Evolutionary conservation across 1,140 invertebrate species (phyloP).

Genomic region (Ganaspis sp.): DNA sequence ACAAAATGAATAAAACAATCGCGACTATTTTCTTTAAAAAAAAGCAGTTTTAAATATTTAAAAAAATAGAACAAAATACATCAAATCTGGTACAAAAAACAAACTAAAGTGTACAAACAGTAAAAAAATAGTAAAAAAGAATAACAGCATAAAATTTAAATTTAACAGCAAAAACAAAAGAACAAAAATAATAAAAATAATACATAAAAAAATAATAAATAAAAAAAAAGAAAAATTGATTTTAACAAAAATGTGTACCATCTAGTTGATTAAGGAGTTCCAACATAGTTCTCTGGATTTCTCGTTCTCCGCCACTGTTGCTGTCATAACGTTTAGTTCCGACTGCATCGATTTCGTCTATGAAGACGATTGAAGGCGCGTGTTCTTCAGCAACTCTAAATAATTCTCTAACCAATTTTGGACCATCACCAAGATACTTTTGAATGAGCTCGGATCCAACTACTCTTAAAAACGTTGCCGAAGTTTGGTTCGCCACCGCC

Average conservation of each 20-base stretch:
- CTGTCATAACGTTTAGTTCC: slow-evolving; percentile 99
- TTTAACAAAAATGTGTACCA: slow-evolving; percentile 79
- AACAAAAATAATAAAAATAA: no score
- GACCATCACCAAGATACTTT: slow-evolving; percentile 99
- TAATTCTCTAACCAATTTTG: slow-evolving; percentile 97
- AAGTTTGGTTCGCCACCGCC: slow-evolving; percentile 99
- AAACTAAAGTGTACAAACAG: no score
- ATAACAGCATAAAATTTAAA: no score
- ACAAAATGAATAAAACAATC: no score
- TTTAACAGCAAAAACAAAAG: no score
- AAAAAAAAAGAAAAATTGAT: slow-evolving; percentile 29
- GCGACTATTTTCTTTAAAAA: no score
- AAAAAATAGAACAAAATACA: no score
- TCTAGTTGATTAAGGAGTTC: slow-evolving; percentile 99
- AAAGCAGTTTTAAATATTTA: no score
- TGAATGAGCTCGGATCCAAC: slow-evolving; percentile 99
- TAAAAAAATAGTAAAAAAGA: no score
- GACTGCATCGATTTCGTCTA: slow-evolving; percentile 99
- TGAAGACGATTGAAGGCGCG: slow-evolving; percentile 99
- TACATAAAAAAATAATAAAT: neutral
- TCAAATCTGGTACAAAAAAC: no score
- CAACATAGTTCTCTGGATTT: slow-evolving; percentile 99
- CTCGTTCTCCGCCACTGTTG: slow-evolving; percentile 99
- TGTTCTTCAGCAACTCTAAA: slow-evolving; percentile 99
- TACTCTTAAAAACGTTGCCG: slow-evolving; percentile 98